Conservation (phyloP, 2,113 vertebrate species). For the Antechinus flavipes region DNA sequence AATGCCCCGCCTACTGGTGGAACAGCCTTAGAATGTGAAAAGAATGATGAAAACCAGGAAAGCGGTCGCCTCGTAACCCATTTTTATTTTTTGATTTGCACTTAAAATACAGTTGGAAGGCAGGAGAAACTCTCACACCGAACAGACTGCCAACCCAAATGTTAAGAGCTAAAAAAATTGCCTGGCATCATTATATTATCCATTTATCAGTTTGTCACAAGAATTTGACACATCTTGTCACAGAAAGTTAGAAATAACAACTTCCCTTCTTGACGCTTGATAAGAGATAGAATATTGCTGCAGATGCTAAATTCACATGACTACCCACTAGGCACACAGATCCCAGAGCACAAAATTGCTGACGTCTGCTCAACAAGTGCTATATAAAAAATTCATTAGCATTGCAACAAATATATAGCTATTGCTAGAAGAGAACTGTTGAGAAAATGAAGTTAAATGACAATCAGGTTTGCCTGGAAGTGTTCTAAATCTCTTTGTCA, state of each 20-base stretch:
- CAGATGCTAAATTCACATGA: background rate
- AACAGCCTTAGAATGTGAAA: background rate
- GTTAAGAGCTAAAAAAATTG: constrained; percentile 66
- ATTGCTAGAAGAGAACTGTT: constrained; percentile 44
- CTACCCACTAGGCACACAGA: constrained; percentile 34
- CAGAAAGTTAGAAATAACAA: constrained; percentile 63
- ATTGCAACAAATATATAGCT: constrained; percentile 56
- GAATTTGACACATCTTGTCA: constrained; percentile 72
- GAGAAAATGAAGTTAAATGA: constrained; percentile 39
- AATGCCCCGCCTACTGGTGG: constrained; percentile 31
- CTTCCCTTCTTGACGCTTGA: constrained; percentile 57
- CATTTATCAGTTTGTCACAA: constrained; percentile 74
- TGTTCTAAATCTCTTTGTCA: constrained; percentile 34
- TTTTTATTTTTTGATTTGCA: constrained; percentile 74
- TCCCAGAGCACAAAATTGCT: constrained; percentile 44
- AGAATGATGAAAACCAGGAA: constrained; percentile 19
- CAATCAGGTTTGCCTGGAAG: constrained; percentile 6
- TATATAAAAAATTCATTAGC: constrained; percentile 39
- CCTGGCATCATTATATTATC: constrained; percentile 62
- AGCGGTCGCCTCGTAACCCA: constrained; percentile 31
- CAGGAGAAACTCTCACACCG: constrained; percentile 61
- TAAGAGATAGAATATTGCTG: constrained; percentile 47
- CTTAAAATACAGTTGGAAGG: constrained; percentile 69
- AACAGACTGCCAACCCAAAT: constrained; percentile 74
- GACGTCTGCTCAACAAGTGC: constrained; percentile 18